Evolutionary conservation across 2,113 vertebrate genomes (phyloP).

Genomic region (Campylorhamphus procurvoides): DNA sequence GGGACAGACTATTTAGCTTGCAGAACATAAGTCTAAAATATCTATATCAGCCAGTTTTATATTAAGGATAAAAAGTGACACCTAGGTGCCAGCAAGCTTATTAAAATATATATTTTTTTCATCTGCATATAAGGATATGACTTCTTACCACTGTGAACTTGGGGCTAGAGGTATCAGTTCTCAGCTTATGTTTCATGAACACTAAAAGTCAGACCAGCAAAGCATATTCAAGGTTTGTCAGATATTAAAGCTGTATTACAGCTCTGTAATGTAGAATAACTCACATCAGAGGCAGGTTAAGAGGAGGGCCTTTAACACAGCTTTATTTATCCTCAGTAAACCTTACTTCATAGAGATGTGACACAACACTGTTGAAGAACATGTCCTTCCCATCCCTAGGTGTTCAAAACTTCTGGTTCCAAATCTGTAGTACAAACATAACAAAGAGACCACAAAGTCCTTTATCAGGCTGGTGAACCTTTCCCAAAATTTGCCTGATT

Average conservation of each 20-base stretch:
- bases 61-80: background rate
- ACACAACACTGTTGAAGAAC: background rate
- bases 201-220: background rate
- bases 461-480: background rate
- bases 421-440: background rate
- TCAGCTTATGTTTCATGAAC: background rate
- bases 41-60: background rate
- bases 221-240: background rate
- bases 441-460: background rate
- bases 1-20: background rate
- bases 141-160: background rate
- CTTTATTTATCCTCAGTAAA: background rate
- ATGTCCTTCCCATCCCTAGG: background rate
- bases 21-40: background rate
- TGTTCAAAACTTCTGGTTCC: background rate
- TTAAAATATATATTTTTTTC: background rate
- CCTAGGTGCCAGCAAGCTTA: background rate
- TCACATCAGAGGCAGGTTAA: background rate
- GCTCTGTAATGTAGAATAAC: background rate
- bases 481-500: background rate
- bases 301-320: background rate
- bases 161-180: background rate
- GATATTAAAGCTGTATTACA: background rate
- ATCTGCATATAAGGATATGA: background rate
- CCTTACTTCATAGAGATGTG: background rate